Evolutionary conservation across 2,888 invertebrate species (phyloP).

Genomic region (Dynastes tityus): DNA sequence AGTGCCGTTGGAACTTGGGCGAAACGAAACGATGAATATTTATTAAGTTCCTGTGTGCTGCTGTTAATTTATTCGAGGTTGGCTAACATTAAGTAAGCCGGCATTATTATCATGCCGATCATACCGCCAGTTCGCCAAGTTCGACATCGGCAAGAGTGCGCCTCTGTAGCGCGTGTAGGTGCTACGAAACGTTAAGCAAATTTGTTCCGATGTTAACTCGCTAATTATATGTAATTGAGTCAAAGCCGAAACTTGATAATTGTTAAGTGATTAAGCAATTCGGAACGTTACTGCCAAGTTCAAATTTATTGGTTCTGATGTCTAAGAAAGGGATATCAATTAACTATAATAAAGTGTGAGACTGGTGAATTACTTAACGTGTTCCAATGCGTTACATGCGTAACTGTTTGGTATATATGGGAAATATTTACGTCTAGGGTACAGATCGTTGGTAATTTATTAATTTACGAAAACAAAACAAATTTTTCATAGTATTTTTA

Average conservation of each 20-base stretch:
- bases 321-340: not conserved
- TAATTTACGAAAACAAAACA: no score
- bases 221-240: slow-evolving; percentile 28
- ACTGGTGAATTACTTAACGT: no score
- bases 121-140: slow-evolving; percentile 17
- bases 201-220: slow-evolving; percentile 23
- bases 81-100: slow-evolving; percentile 37
- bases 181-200: slow-evolving; percentile 15
- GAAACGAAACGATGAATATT: slow-evolving; percentile 44
- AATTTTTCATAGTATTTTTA: no score
- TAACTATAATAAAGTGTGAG: not conserved
- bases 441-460: no score
- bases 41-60: slow-evolving; percentile 42
- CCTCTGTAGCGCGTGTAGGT: not conserved
- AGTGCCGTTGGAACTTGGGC: slow-evolving; percentile 26
- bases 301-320: slow-evolving; percentile 3
- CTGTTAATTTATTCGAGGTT: slow-evolving; percentile 40
- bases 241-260: not conserved
- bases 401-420: not conserved
- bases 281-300: not conserved
- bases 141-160: slow-evolving; percentile 19
- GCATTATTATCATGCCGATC: slow-evolving; percentile 34
- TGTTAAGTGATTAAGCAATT: slow-evolving; percentile 2
- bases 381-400: no score
- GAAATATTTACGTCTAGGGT: no score